Conservation (phyloP, 2,888 invertebrate species). For the Alentia gelatinosa region DNA sequence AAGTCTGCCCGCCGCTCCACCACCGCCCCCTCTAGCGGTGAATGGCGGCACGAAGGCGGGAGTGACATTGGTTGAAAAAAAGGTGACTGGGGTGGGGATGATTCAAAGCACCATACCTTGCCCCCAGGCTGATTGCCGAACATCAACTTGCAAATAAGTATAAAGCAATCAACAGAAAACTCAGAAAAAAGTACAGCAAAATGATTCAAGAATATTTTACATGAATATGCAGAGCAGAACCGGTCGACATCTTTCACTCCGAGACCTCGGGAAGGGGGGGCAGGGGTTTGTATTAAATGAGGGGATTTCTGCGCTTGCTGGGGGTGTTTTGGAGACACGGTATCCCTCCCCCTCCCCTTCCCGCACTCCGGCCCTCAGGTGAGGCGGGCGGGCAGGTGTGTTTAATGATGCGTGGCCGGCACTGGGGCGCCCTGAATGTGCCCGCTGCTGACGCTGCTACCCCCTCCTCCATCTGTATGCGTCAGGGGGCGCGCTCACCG, state of each 20-base stretch:
- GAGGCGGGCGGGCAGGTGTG: constrained; percentile 2
- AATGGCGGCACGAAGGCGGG: too few relatives aligned
- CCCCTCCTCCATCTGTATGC: background rate
- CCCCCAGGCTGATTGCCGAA: too few relatives aligned
- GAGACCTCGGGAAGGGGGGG: background rate
- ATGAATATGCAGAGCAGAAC: too few relatives aligned
- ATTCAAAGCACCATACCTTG: too few relatives aligned
- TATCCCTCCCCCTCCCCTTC: background rate
- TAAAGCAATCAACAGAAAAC: too few relatives aligned
- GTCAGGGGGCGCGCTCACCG: constrained; percentile 1
- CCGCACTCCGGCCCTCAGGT: background rate
- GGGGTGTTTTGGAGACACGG: background rate
- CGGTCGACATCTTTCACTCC: too few relatives aligned
- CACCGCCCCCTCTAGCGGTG: background rate
- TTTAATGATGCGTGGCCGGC: constrained; percentile 5
- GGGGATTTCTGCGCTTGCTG: background rate
- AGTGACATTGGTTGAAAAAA: too few relatives aligned
- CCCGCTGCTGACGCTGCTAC: background rate
- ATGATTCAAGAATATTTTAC: too few relatives aligned
- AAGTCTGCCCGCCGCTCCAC: background rate
- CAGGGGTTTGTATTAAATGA: background rate
- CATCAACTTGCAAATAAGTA: too few relatives aligned
- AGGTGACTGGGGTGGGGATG: too few relatives aligned
- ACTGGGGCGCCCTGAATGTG: background rate
- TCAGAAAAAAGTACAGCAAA: too few relatives aligned